These are phyloP conservation scores for Radopholus similis DNA, from an alignment of 1,140 invertebrate species.

Conservation along the genomic window DNA sequence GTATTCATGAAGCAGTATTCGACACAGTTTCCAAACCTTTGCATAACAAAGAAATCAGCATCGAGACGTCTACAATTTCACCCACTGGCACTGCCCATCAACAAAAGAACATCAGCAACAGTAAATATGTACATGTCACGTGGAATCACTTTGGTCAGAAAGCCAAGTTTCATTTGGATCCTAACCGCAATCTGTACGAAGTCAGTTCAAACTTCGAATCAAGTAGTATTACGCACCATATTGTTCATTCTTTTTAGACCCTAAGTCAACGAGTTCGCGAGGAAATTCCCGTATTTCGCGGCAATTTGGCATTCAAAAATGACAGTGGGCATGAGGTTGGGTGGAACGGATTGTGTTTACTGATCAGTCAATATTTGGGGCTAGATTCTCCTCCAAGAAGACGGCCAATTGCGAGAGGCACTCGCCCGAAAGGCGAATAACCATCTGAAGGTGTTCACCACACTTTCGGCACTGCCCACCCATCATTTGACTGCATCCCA, in stretches of 20 bases:
- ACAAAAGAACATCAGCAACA: not conserved
- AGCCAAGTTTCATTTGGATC: not conserved
- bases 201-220: not conserved
- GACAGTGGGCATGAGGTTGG: not conserved
- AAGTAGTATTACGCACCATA: not conserved
- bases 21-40: not conserved
- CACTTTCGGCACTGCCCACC: not conserved
- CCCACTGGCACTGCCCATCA: not conserved
- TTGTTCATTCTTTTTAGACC: not conserved
- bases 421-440: not conserved
- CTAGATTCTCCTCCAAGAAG: not conserved
- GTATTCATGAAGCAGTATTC: not conserved
- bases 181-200: not conserved
- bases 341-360: not conserved
- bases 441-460: not conserved
- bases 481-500: not conserved
- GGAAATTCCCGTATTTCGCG: conserved; percentile 3
- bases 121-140: not conserved
- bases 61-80: not conserved
- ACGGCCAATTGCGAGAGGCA: conserved; percentile 1
- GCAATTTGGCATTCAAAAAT: conserved; percentile 2
- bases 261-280: not conserved
- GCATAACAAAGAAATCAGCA: not conserved
- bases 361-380: too few relatives aligned
- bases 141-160: conserved; percentile 14